Base-by-base conservation (phyloP, 1,140 invertebrate species). In the Drosophila asahinai region DNA sequence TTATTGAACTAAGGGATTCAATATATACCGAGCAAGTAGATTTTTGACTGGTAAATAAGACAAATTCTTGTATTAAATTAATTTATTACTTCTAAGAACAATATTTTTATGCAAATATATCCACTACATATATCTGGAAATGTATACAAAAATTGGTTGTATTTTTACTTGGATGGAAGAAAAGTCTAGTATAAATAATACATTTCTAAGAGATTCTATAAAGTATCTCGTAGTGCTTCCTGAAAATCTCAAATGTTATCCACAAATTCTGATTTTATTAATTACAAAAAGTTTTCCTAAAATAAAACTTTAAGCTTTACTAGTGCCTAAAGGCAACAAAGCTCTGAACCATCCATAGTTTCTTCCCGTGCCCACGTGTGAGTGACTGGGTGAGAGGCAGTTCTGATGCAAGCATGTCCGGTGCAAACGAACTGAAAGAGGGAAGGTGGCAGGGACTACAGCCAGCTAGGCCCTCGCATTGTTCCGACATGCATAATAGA, bases 331-430 rank as follows among this genome's bases (percentile, higher is more conserved):
- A 15, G 15, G 15, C 3, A 8, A 17, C n/a, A n/a, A 17, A 17
- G 33, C 33, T 3, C 17, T 22, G 1, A 14, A 2, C 19, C 9
- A 36, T 54, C 52, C 33, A 15, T 22, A 55, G 54, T 55, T 57
- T 57, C 5, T 57, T 57, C 2, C 12, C 58, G 40, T 66, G 40
- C 27, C 22, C 3, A 7, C 33, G 49, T 66, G 22, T 79, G 45
- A 54, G 36, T 70, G 51, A 70, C 27, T 76, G 70, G 52, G 49
- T 67, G 58, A 67, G 67, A 59, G 51, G 60, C 60, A 73, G 67
- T 60, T 77, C 75, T 82, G 81, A 75, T 90, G 86, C 82, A 80
- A 63, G 75, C 51, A 83, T 81, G 80, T 89, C 84, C 83, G 74
- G 70, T 86, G 79, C 82, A 86, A 77, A 76, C 49, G 42, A 67